A percentile compares a stretch with the other conserved stretches of the same genome.
phyloP scores from a whole-genome alignment of 1,140 invertebrate species.

The Dreissena polymorpha region DNA sequence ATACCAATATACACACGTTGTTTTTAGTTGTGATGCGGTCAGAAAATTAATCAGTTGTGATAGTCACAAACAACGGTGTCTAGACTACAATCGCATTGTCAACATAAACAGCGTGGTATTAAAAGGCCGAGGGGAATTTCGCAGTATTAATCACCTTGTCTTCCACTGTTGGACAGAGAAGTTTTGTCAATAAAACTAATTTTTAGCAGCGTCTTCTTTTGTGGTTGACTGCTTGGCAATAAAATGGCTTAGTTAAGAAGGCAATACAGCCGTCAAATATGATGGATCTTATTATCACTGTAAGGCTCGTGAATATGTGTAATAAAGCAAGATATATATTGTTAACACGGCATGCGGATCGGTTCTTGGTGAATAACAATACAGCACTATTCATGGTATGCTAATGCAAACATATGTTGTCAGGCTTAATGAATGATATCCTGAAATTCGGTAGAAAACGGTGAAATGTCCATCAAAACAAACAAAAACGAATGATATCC shows the following conservation, averaged over 20 bases:
- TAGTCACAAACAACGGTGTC: background rate
- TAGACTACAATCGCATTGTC: slow-evolving; percentile 12
- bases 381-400: too few relatives aligned
- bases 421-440: too few relatives aligned
- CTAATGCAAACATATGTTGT: too few relatives aligned
- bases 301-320: background rate
- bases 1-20: too few relatives aligned
- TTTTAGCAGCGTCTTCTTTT: slow-evolving; percentile 12
- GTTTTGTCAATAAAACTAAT: slow-evolving; percentile 42
- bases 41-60: slow-evolving; percentile 1
- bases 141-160: slow-evolving; percentile 20
- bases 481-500: too few relatives aligned
- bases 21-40: background rate
- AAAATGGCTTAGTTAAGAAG: background rate
- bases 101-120: slow-evolving; percentile 24
- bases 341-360: too few relatives aligned
- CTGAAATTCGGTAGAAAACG: too few relatives aligned
- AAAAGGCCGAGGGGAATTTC: background rate
- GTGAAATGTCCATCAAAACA: too few relatives aligned
- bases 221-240: background rate
- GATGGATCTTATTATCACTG: slow-evolving; percentile 25
- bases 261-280: background rate
- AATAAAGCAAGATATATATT: too few relatives aligned
- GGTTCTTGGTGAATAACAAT: too few relatives aligned
- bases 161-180: background rate